phyloP scores from a whole-genome alignment of 2,888 invertebrate genomes.

The Branchellion lobata region DNA sequence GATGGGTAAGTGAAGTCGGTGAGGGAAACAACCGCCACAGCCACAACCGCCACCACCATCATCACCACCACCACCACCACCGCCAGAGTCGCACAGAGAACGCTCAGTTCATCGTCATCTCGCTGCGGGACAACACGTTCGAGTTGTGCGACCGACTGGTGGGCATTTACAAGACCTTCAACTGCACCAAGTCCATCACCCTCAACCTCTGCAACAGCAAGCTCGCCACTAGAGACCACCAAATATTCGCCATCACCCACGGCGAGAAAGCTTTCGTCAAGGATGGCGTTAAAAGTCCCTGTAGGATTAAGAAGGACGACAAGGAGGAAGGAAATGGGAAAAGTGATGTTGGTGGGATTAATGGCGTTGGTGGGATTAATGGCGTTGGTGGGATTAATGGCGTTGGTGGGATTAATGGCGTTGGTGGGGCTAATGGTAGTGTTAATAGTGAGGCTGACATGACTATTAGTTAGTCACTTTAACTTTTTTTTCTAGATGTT shows the following conservation, averaged over 20 bases:
- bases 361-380: too few species aligned
- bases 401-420: too few species aligned
- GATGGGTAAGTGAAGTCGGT: too few species aligned
- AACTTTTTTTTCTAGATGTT: too few species aligned
- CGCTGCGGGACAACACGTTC: conserved; percentile 94
- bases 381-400: too few species aligned
- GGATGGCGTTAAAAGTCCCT: neutral
- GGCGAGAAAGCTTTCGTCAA: neutral
- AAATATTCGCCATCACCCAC: neutral
- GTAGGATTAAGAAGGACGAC: too few species aligned
- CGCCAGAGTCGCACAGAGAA: conserved; percentile 87
- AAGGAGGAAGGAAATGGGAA: too few species aligned
- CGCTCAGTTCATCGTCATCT: conserved; percentile 97
- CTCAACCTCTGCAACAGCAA: conserved; percentile 64
- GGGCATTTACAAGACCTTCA: conserved; percentile 90
- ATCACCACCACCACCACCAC: neutral
- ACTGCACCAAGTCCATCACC: conserved; percentile 79
- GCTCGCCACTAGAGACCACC: neutral
- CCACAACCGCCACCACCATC: neutral
- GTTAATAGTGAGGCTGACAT: too few species aligned
- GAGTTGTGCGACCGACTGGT: conserved; percentile 86
- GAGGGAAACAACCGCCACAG: too few species aligned
- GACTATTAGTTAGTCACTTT: too few species aligned
- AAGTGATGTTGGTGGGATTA: too few species aligned
- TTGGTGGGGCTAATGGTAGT: too few species aligned